phyloP scores from a whole-genome alignment of 2,888 invertebrate genomes.

The Trichopria drosophilae region DNA sequence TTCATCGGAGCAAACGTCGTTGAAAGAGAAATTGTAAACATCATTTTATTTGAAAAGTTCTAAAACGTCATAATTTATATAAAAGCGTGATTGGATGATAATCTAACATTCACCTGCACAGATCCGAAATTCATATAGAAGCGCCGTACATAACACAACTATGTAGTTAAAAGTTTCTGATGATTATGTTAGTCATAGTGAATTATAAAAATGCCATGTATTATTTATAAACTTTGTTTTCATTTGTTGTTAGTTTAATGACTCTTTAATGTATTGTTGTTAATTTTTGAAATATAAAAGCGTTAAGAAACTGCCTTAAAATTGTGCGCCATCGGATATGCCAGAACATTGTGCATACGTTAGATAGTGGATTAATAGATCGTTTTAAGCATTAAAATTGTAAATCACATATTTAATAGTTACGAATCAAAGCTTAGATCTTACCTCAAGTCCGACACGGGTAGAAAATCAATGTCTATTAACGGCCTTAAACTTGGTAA shows the following conservation, averaged over 20 bases:
- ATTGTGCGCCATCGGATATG: constrained; percentile 28
- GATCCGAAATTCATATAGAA: constrained; percentile 24
- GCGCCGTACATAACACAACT: constrained; percentile 14
- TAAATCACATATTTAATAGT: constrained; percentile 22
- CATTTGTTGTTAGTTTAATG: constrained; percentile 23
- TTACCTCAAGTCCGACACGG: constrained; percentile 91
- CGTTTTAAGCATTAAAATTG: constrained; percentile 27
- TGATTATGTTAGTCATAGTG: too few relatives aligned
- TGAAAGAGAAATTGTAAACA: background rate
- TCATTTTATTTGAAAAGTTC: background rate
- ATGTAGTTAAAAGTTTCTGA: too few relatives aligned
- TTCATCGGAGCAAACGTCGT: background rate
- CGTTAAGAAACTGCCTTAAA: constrained; percentile 28
- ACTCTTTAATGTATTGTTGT: background rate
- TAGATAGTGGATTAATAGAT: constrained; percentile 27
- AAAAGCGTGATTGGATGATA: too few relatives aligned
- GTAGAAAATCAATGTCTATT: constrained; percentile 91
- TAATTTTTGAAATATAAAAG: constrained; percentile 15
- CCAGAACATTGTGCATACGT: constrained; percentile 30
- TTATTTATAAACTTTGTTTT: too few relatives aligned
- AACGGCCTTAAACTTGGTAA: constrained; percentile 93
- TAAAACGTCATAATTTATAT: too few relatives aligned
- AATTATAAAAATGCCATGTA: too few relatives aligned
- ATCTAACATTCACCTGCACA: constrained; percentile 29
- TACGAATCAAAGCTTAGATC: constrained; percentile 24